Percentiles rank a stretch among this genome's conserved stretches.
These are phyloP conservation scores for Cheirogaleus medius DNA, from an alignment of 2,113 vertebrate species.

Conservation along the genomic window DNA sequence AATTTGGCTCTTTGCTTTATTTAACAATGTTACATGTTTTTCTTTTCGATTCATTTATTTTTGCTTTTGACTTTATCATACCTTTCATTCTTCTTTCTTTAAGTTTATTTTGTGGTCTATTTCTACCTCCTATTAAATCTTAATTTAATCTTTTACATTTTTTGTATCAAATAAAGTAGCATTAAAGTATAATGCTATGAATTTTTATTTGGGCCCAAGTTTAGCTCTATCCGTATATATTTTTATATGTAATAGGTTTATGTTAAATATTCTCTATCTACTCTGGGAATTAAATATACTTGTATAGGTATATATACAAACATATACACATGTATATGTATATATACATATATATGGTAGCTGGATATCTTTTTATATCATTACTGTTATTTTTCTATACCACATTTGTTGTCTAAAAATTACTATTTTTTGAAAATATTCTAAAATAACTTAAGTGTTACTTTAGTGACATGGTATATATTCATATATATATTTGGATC, in stretches of 20 bases:
- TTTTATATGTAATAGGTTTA: not conserved
- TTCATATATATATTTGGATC: not conserved
- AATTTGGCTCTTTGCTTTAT: not conserved
- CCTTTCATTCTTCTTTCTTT: not conserved
- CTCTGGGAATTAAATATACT: not conserved
- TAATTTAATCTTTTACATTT: not conserved
- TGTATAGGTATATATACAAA: not conserved
- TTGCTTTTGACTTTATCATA: not conserved
- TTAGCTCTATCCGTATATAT: not conserved
- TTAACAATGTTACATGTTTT: not conserved
- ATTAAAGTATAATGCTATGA: not conserved
- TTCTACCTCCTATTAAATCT: not conserved
- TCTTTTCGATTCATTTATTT: not conserved
- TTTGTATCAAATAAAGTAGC: not conserved
- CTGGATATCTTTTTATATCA: not conserved
- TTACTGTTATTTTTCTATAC: not conserved
- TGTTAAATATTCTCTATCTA: not conserved
- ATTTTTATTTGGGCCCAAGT: not conserved
- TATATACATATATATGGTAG: not conserved
- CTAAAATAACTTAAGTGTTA: not conserved
- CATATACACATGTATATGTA: not conserved
- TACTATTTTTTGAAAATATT: not conserved
- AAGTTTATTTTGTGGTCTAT: not conserved
- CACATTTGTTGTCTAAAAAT: not conserved
- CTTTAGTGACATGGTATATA: not conserved